Percentiles rank a stretch among this genome's conserved stretches.
These are phyloP conservation scores for Amaurobius ferox DNA, from an alignment of 2,888 invertebrate genomes.

Conservation along the genomic window DNA sequence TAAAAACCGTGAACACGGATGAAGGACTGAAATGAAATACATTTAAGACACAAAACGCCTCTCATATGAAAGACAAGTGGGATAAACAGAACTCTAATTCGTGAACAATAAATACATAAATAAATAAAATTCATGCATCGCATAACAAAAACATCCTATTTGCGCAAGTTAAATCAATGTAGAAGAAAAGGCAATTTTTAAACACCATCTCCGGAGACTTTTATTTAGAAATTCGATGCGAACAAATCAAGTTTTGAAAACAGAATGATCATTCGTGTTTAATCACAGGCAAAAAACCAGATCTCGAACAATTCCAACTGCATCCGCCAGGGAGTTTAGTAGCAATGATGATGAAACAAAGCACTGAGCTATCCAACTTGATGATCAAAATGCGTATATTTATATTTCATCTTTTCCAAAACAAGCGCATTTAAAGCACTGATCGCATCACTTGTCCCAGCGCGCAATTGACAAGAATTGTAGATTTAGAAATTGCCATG, in stretches of 20 bases:
- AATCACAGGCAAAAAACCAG: slow-evolving; percentile 56
- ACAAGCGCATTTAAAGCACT: slow-evolving; percentile 31
- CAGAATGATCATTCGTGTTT: slow-evolving; percentile 55
- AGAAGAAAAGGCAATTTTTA: slow-evolving; percentile 54
- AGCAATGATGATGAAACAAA: slow-evolving; percentile 16
- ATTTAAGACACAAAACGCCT: neutral
- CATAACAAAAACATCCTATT: slow-evolving; percentile 27
- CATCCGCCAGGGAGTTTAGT: slow-evolving; percentile 27
- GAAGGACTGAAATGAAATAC: neutral
- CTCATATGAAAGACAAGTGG: neutral
- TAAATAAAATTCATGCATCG: slow-evolving; percentile 2
- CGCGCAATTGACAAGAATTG: slow-evolving; percentile 29
- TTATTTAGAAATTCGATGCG: slow-evolving; percentile 33
- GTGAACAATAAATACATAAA: slow-evolving; percentile 9
- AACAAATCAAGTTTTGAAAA: slow-evolving; percentile 57
- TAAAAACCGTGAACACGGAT: neutral
- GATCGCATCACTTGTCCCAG: slow-evolving; percentile 25
- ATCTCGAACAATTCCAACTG: slow-evolving; percentile 34
- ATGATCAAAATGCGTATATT: slow-evolving; percentile 20
- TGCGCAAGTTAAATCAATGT: slow-evolving; percentile 42
- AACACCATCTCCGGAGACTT: slow-evolving; percentile 43
- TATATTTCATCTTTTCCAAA: slow-evolving; percentile 47
- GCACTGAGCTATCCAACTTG: slow-evolving; percentile 23
- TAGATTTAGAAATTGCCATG: slow-evolving; percentile 67
- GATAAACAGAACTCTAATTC: slow-evolving; percentile 11